Conservation (phyloP, 2,888 invertebrate species). For the Stenoptilia bipunctidactyla region DNA sequence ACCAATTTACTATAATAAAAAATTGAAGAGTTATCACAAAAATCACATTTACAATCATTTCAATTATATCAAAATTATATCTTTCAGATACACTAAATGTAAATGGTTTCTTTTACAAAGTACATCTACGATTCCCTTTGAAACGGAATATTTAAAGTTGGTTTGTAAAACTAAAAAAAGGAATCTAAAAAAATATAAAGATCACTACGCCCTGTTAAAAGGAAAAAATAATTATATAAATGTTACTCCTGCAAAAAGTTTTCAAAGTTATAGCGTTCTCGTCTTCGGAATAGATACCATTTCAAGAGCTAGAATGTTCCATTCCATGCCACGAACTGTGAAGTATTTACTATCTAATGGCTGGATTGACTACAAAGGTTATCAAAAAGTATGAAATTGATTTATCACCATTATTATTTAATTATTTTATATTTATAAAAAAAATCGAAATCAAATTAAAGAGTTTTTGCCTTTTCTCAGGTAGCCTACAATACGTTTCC, state of each 20-base stretch:
- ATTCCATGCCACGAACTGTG: slow-evolving; percentile 79
- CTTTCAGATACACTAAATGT: neutral
- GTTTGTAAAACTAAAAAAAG: neutral
- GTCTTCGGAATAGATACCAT: slow-evolving; percentile 85
- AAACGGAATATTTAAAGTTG: neutral
- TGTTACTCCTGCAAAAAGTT: neutral
- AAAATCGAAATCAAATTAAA: too few relatives aligned
- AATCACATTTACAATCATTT: too few relatives aligned
- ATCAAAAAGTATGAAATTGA: slow-evolving; percentile 73
- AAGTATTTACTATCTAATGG: slow-evolving; percentile 73
- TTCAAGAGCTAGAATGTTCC: slow-evolving; percentile 79
- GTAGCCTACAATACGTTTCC: slow-evolving; percentile 90
- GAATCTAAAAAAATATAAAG: neutral
- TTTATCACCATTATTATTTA: too few relatives aligned
- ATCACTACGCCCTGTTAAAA: slow-evolving; percentile 1
- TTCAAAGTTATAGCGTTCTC: slow-evolving; percentile 61
- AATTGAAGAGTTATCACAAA: too few relatives aligned
- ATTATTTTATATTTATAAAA: too few relatives aligned
- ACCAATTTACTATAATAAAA: too few relatives aligned
- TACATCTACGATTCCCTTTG: neutral
- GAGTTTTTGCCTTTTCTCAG: too few relatives aligned
- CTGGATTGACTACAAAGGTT: slow-evolving; percentile 79
- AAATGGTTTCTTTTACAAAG: neutral
- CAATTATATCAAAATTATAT: too few relatives aligned
- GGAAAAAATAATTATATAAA: neutral